phyloP scores from a whole-genome alignment of 2,113 vertebrate species.

The Ophiodon elongatus region DNA sequence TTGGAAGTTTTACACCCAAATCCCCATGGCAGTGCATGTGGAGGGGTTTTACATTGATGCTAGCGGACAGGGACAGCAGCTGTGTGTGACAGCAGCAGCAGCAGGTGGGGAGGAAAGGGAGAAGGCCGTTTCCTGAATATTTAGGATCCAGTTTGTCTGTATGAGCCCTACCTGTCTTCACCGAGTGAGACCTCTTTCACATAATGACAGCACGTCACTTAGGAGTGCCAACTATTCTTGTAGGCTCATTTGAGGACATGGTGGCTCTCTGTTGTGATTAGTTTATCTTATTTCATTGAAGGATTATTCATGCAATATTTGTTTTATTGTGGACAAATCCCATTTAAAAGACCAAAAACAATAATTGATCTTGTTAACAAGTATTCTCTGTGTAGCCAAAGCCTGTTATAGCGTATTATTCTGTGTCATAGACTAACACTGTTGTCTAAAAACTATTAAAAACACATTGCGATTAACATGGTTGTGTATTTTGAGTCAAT shows the following conservation, averaged over 20 bases:
- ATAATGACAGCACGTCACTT: not conserved
- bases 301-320: not conserved
- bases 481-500: not conserved
- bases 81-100: slow-evolving; percentile 59
- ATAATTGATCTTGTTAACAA: not conserved
- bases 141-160: slow-evolving; percentile 4
- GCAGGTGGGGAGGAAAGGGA: slow-evolving; percentile 59
- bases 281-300: not conserved
- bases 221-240: not conserved
- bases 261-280: not conserved
- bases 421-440: not conserved
- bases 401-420: not conserved
- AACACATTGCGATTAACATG: not conserved
- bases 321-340: not conserved
- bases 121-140: slow-evolving; percentile 28
- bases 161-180: slow-evolving; percentile 8
- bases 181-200: slow-evolving; percentile 40
- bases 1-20: slow-evolving; percentile 71
- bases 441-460: not conserved
- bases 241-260: not conserved
- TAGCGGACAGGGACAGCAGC: slow-evolving; percentile 55
- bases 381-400: not conserved
- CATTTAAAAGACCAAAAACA: not conserved
- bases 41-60: slow-evolving; percentile 64
- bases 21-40: slow-evolving; percentile 64